These are phyloP conservation scores for Lepidochrysops patricia DNA, from an alignment of 2,888 invertebrate species.

Conservation along the genomic window DNA sequence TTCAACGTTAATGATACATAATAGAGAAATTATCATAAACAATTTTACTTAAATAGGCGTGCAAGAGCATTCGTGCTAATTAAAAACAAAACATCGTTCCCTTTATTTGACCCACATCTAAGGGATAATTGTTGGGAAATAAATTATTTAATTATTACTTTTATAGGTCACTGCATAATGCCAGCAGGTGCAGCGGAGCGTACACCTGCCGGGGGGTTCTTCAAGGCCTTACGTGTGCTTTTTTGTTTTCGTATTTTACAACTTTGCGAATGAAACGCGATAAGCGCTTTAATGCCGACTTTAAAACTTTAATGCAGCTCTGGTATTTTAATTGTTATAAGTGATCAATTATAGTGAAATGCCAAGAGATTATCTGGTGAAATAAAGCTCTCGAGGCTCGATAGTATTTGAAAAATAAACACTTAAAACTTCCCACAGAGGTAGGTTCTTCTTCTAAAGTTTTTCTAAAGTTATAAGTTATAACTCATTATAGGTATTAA, in stretches of 20 bases:
- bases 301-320: neutral
- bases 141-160: constrained; percentile 68
- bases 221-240: constrained; percentile 51
- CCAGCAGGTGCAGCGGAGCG: constrained; percentile 56
- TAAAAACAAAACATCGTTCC: constrained; percentile 28
- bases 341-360: neutral
- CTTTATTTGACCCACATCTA: constrained; percentile 70
- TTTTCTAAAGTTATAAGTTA: no score
- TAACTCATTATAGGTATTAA: no score
- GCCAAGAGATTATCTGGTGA: neutral
- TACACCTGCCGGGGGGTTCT: constrained; percentile 57
- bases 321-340: neutral
- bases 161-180: constrained; percentile 69
- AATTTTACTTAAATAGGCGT: neutral
- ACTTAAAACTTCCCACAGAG: neutral
- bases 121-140: constrained; percentile 57
- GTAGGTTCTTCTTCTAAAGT: no score
- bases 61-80: constrained; percentile 12
- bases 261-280: constrained; percentile 4
- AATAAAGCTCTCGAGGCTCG: neutral
- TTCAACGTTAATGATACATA: neutral
- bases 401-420: neutral
- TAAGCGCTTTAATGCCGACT: neutral
- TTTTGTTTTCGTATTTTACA: constrained; percentile 29
- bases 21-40: neutral